These are phyloP conservation scores for Petroica traversi DNA, from an alignment of 2,113 vertebrate genomes.

Conservation along the genomic window DNA sequence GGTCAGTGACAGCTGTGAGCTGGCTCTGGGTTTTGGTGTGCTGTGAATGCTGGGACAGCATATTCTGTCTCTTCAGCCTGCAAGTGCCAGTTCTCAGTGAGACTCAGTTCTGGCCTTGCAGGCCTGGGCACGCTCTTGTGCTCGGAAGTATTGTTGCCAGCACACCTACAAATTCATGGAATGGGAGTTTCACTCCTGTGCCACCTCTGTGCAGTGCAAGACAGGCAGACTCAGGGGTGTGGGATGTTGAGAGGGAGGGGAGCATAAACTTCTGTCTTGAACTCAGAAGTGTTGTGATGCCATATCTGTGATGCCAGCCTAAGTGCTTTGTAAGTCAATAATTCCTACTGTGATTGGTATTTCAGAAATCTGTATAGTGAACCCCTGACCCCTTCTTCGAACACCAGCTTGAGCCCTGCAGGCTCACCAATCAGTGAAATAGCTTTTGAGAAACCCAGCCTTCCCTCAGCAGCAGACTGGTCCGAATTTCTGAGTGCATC, in stretches of 20 bases:
- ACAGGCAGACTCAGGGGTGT: not conserved
- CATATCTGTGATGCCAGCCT: not conserved
- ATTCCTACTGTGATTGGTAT: conserved; percentile 30
- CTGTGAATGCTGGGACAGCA: not conserved
- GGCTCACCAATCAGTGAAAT: conserved; percentile 85
- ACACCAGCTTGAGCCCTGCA: conserved; percentile 90
- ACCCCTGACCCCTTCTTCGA: conserved; percentile 89
- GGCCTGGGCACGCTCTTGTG: not conserved
- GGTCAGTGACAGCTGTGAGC: conserved; percentile 69
- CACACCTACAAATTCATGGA: not conserved
- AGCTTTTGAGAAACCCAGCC: conserved; percentile 85
- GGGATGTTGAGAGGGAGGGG: not conserved
- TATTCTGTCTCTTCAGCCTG: not conserved
- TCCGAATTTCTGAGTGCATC: conserved; percentile 95
- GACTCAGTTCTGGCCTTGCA: not conserved
- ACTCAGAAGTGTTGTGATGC: not conserved
- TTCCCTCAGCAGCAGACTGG: conserved; percentile 94
- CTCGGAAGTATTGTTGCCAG: accelerated
- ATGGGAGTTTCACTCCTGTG: not conserved
- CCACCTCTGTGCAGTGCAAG: not conserved
- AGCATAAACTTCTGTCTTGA: not conserved
- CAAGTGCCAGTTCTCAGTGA: not conserved
- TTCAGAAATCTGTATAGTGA: conserved; percentile 89
- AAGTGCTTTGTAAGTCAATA: not conserved
- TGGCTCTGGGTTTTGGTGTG: not conserved